Percentiles rank a stretch among this genome's conserved stretches.
Conservation (phyloP, 2,888 invertebrate genomes). For the Melinaea menophilus region DNA sequence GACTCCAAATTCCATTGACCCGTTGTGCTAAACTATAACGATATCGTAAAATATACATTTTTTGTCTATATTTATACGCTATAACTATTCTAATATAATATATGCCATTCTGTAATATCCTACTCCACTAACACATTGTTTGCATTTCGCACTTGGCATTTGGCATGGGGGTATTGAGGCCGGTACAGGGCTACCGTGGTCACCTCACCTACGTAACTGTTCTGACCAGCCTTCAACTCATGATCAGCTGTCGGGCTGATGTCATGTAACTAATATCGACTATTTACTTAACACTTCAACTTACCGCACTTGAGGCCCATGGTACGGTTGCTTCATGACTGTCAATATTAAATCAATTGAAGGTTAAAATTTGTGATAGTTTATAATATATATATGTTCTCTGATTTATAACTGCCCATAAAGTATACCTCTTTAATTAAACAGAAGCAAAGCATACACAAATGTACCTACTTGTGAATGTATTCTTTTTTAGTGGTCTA, state of each 20-base stretch:
- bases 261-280: conserved; percentile 55
- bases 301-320: conserved; percentile 32
- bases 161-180: conserved; percentile 38
- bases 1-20: conserved; percentile 3
- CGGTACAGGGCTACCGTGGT: conserved; percentile 43
- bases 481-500: conserved; percentile 14
- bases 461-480: not conserved
- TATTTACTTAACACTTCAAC: conserved; percentile 48
- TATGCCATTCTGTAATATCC: not conserved
- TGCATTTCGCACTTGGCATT: conserved; percentile 22
- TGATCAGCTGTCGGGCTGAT: conserved; percentile 69
- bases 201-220: conserved; percentile 45
- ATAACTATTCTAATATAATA: not conserved
- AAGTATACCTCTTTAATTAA: not conserved
- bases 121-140: conserved; percentile 11
- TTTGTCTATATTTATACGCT: no score
- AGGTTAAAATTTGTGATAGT: not conserved
- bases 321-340: conserved; percentile 11
- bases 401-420: not conserved
- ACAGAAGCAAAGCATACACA: not conserved
- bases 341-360: not conserved
- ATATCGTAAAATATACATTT: not conserved
- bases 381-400: not conserved
- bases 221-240: conserved; percentile 70
- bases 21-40: not conserved